Evolutionary conservation across 1,140 invertebrate genomes (phyloP).

Genomic region (Semibalanus balanoides): DNA sequence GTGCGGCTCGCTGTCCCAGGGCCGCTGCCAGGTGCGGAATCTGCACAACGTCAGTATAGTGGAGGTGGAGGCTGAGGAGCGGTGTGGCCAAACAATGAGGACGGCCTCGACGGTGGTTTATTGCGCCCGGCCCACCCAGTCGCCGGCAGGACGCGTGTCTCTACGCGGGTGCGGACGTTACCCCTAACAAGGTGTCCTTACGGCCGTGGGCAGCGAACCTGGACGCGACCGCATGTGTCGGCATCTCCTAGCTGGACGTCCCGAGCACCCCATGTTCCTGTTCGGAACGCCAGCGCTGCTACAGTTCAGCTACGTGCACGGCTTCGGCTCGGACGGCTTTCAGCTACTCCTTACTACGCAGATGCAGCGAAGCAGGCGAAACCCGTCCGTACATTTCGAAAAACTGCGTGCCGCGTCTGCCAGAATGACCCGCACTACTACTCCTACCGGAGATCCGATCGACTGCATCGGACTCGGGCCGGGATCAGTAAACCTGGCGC

Average conservation of each 20-base stretch:
- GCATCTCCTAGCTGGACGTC: slow-evolving; percentile 78
- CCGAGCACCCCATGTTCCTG: slow-evolving; percentile 87
- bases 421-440: slow-evolving; percentile 92
- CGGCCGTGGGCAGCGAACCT: slow-evolving; percentile 76
- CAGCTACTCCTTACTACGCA: slow-evolving; percentile 85
- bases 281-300: slow-evolving; percentile 78
- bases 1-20: slow-evolving; percentile 81
- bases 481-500: slow-evolving; percentile 72
- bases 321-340: slow-evolving; percentile 89
- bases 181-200: slow-evolving; percentile 82
- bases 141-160: slow-evolving; percentile 72
- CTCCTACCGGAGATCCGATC: slow-evolving; percentile 91
- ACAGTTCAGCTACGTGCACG: slow-evolving; percentile 89
- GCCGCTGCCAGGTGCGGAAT: slow-evolving; percentile 77
- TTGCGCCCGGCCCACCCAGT: slow-evolving; percentile 71
- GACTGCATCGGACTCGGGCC: slow-evolving; percentile 66
- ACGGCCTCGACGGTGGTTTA: slow-evolving; percentile 86
- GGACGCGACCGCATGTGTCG: slow-evolving; percentile 73
- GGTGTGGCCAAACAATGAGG: slow-evolving; percentile 84
- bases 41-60: too few species aligned
- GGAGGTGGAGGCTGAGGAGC: too few species aligned
- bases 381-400: slow-evolving; percentile 74
- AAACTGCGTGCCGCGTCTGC: slow-evolving; percentile 84
- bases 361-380: slow-evolving; percentile 51
- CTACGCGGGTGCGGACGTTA: slow-evolving; percentile 95